Evolutionary conservation across 1,140 invertebrate genomes (phyloP), one percentile per base, ranked within the genome.

Genomic region (Pygmarrhopalites habei): DNA sequence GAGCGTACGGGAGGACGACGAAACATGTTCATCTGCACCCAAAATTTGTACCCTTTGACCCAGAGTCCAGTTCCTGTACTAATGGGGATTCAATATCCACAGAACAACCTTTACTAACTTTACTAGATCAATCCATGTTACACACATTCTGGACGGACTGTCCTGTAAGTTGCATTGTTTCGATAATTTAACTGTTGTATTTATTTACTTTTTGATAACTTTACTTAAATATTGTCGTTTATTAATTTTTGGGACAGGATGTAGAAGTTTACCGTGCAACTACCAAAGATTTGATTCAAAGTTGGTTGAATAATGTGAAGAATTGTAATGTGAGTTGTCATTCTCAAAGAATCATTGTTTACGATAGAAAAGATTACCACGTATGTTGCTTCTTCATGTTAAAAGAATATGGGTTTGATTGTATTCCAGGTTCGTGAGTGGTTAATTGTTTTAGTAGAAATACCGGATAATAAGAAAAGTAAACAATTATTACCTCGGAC

Each of bases 131-230:
- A 67, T 90, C 92, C 25, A 86, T 95, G 73, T 87, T 98, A 73
- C 92, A 98, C 76, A 92, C 92, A 57, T 98, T 88, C 78, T 95
- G 92, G 86, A 94, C 88, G 44, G 92, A 95, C 77, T 95, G 92
- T 79, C 82, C 83, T 69, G 90, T 92, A 81, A 82, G 82, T 78
- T 71, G 44, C 15, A 43, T 4, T n/a, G n/a, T n/a, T n/a, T n/a
- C n/a, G n/a, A n/a, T n/a, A n/a, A n/a, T n/a, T n/a, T n/a, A n/a
- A n/a, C n/a, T n/a, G n/a, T n/a, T n/a, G n/a, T n/a, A n/a, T n/a
- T n/a, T n/a, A n/a, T n/a, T n/a, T n/a, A n/a, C n/a, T n/a, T n/a
- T n/a, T n/a, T n/a, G n/a, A n/a, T 5, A 4, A 58, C 17, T 32
- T 49, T 57, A 62, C 47, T 63, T 66, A 62, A 39, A 58, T 3